Evolutionary conservation across 2,113 vertebrate genomes (phyloP), one percentile per base, ranked within the genome.

Genomic region (Grallaria varia): DNA sequence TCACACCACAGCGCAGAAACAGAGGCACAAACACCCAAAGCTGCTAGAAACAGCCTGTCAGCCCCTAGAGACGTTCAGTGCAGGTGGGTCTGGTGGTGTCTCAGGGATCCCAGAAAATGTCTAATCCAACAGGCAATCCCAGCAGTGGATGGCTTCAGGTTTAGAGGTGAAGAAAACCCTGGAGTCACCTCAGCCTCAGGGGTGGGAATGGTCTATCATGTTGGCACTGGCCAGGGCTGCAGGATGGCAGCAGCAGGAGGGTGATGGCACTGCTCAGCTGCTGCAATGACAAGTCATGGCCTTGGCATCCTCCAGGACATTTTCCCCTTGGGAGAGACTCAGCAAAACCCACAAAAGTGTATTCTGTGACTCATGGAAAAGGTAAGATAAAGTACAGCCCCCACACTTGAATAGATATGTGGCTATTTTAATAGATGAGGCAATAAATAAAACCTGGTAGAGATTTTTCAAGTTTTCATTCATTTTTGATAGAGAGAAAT

Each of bases 401-500:
- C 90, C 79, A 64, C 73, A 84, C 31, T 56, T 75, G 68, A 86
- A 93, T 56, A 95, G 92, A 49, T 82, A 58, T 6, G 67, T 47
- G n/a, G 72, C 79, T 93, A 89, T 93, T 96, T 95, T 95, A 96
- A 94, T 87, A 94, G 62, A 87, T 69, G 84, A 87, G 56, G 93
- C 74, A 90, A 97, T 96, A 95, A 97, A 96, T 94, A 96, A 96
- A 56, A 86, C 40, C 64, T 10, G 24, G 59, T 59, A 27, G 56
- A 94, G 60, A 93, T 92, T 92, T 95, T 90, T 93, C 79, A 93
- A 84, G 67, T 92, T 95, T 93, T 89, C 87, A 75, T 94, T 90
- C 60, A 86, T 90, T 95, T 93, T 96, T 97, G 82, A 94, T 92
- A 56, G 64, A 78, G 27, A 90, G 49, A 90, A 96, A 94, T 95